Conservation (phyloP, 2,797 vertebrate genomes). For the Periparus ater region DNA sequence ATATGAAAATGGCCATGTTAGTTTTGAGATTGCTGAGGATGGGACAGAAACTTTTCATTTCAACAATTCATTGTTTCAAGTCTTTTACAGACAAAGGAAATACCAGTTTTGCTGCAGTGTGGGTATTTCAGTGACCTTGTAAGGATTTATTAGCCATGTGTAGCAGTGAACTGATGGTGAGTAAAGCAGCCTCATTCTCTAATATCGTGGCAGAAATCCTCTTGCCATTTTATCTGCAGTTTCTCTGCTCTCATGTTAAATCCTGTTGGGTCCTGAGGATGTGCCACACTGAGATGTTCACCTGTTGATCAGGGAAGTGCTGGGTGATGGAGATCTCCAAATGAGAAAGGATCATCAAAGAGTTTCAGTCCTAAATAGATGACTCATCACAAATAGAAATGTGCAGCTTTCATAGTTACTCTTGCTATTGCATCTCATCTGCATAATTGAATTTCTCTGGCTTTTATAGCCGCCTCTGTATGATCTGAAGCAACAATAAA, state of each 20-base stretch:
- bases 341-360: neutral
- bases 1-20: too few relatives aligned
- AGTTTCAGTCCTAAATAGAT: neutral
- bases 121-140: neutral
- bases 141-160: neutral
- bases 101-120: neutral
- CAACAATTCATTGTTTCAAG: neutral
- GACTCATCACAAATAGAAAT: neutral
- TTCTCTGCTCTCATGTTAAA: neutral
- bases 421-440: neutral
- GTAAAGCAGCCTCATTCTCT: neutral
- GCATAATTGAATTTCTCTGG: neutral
- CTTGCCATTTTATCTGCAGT: neutral
- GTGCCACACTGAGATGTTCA: neutral
- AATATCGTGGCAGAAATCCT: neutral
- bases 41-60: neutral
- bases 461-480: neutral
- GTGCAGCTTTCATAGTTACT: neutral
- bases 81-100: neutral
- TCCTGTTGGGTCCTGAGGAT: neutral
- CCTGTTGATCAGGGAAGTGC: neutral
- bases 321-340: neutral
- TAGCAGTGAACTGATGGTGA: neutral
- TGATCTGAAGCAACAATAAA: neutral
- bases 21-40: neutral